phyloP scores from a whole-genome alignment of 37 sponge, comb jelly and placozoan genomes.

The Mnemiopsis leidyi region DNA sequence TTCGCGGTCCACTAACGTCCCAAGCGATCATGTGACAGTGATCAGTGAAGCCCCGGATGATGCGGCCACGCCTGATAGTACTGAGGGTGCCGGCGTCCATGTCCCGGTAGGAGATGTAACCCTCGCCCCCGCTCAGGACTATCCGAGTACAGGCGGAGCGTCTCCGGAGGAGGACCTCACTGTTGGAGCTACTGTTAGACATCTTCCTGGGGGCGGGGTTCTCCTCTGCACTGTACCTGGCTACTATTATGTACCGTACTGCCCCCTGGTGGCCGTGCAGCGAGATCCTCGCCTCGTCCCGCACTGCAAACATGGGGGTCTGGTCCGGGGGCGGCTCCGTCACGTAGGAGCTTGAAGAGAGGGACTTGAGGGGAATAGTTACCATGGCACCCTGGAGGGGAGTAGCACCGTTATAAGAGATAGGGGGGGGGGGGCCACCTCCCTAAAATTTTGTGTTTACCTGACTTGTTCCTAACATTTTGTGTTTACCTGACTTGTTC shows the following conservation, averaged over 20 bases:
- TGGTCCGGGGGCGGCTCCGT: constrained; percentile 25
- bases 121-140: constrained; percentile 60
- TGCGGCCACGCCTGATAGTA: constrained; percentile 42
- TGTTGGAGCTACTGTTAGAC: not conserved
- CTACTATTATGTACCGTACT: constrained; percentile 24
- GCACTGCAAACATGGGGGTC: constrained; percentile 47
- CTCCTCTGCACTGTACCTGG: not conserved
- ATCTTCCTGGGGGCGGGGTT: not conserved
- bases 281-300: constrained; percentile 47
- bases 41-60: constrained; percentile 58
- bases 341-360: constrained; percentile 28
- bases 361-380: constrained; percentile 49
- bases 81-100: constrained; percentile 63
- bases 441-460: too few relatives aligned
- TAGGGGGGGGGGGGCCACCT: too few relatives aligned
- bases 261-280: constrained; percentile 65
- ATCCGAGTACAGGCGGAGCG: constrained; percentile 13
- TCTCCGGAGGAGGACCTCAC: not conserved
- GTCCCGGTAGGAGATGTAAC: constrained; percentile 63
- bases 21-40: constrained; percentile 62
- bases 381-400: constrained; percentile 58
- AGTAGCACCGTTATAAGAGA: too few relatives aligned
- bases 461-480: too few relatives aligned
- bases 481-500: too few relatives aligned
- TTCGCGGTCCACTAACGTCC: constrained; percentile 43